Conservation (phyloP, 2,797 vertebrate species). For the Taenioides sp. region DNA sequence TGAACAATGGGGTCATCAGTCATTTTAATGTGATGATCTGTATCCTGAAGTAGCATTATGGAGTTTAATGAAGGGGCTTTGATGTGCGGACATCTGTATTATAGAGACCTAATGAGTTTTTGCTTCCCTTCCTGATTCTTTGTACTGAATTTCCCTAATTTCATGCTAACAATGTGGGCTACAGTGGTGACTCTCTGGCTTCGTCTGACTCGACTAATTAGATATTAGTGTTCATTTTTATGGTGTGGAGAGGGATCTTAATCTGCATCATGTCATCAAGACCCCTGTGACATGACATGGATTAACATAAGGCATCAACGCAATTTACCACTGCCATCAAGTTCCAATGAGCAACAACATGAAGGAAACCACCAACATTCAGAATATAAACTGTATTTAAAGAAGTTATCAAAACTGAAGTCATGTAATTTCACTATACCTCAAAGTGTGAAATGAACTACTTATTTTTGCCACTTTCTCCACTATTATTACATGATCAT, state of each 20-base stretch:
- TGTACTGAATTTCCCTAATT: constrained; percentile 49
- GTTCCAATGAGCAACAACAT: constrained; percentile 51
- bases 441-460: not conserved
- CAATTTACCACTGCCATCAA: constrained; percentile 56
- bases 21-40: constrained; percentile 12
- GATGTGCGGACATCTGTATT: constrained; percentile 39
- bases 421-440: not conserved
- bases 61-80: constrained; percentile 32
- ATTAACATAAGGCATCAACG: constrained; percentile 63
- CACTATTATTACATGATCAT: not conserved
- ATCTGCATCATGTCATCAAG: constrained; percentile 62
- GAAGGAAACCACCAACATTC: constrained; percentile 26
- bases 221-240: constrained; percentile 66
- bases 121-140: constrained; percentile 29
- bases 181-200: constrained; percentile 38
- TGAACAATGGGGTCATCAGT: not conserved
- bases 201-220: constrained; percentile 59
- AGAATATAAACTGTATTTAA: not conserved
- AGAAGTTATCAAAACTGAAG: not conserved
- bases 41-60: constrained; percentile 12
- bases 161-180: constrained; percentile 45
- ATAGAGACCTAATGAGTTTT: constrained; percentile 46
- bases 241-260: constrained; percentile 50
- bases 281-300: constrained; percentile 60
- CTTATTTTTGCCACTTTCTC: not conserved